Evolutionary conservation across 53 echinoderm and acorn worm genomes (phyloP), one percentile per base, ranked within the genome.

Genomic region (Actinopyga echinites): DNA sequence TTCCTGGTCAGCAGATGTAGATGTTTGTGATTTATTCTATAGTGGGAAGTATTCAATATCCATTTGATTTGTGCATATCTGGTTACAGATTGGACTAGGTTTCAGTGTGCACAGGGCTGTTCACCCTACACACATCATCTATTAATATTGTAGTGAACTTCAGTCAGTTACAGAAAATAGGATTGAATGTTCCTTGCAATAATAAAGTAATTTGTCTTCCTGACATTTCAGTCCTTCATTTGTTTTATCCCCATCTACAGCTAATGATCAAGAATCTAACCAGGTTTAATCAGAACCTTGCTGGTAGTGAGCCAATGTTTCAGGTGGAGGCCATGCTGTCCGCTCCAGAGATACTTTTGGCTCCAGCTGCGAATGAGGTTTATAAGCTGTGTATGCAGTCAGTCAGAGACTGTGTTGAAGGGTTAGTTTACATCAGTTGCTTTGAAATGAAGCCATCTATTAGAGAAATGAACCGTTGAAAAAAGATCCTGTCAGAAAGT

Each of bases 311-410:
- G 71, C 91, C 95, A n/a, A 85, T 99, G 79, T 99, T 99, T 68
- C 95, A 99, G 79, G 90, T 95, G 15, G 95, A 99, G 57, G 99
- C 99, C 63, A 99, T 99, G 99, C 87, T 99, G 57, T 92, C 99
- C 0, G 99, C 99, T 12, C 99, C 95, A 54, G 95, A 95, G 84
- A 95, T 99, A 64, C 92, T 95, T 55, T 83, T 99, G 28, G 89
- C 95, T 2, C 99, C 95, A 23, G 95, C 99, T 17, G 99, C 95
- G 22, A 95, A 89, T 80, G 99, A 99, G 64, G 95, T 99, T 85
- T 99, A 99, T 85, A 99, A 99, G 58, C 92, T 99, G 43, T 86
- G 69, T 65, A 94, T 96, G 95, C 99, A 99, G 86, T 91, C 92
- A 83, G 99, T 99, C 33, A 65, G 99, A 24, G 99, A 99, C 66